phyloP scores from a whole-genome alignment of 1,140 invertebrate species.

The Macrobrachium rosenbergii region DNA sequence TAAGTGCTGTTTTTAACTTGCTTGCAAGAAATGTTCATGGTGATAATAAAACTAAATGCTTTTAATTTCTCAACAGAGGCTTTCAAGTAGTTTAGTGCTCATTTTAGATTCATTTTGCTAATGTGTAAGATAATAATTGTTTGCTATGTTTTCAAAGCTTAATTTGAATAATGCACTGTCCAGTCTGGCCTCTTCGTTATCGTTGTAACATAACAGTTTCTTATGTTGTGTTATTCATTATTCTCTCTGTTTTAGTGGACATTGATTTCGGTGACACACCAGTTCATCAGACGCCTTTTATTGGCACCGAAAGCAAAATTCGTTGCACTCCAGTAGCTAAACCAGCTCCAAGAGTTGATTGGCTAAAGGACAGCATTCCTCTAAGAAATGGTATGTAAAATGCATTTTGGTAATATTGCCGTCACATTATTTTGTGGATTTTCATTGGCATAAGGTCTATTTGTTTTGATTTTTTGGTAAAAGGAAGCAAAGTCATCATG shows the following conservation, averaged over 20 bases:
- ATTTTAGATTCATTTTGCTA: no score
- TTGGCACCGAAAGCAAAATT: constrained; percentile 81
- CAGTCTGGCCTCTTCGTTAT: not conserved
- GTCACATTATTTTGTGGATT: not conserved
- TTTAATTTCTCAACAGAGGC: no score
- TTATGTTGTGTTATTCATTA: not conserved
- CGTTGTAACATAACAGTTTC: not conserved
- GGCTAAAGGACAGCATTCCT: constrained; percentile 82
- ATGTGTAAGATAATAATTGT: no score
- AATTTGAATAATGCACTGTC: not conserved
- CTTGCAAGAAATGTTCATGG: not conserved
- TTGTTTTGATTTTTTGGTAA: not conserved
- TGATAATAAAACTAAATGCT: not conserved
- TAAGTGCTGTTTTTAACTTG: constrained; percentile 32
- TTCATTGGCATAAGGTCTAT: not conserved
- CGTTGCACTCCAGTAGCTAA: constrained; percentile 87
- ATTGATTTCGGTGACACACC: constrained; percentile 89
- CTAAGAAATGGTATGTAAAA: constrained; percentile 69
- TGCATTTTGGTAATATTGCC: not conserved
- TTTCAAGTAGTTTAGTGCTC: no score
- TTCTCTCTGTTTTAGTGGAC: constrained; percentile 76
- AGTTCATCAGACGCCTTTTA: constrained; percentile 84
- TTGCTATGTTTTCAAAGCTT: no score
- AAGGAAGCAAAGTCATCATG: not conserved
- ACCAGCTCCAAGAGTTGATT: constrained; percentile 86